Conservation (phyloP, 1,140 invertebrate species). For the Drosophila aff. region DNA sequence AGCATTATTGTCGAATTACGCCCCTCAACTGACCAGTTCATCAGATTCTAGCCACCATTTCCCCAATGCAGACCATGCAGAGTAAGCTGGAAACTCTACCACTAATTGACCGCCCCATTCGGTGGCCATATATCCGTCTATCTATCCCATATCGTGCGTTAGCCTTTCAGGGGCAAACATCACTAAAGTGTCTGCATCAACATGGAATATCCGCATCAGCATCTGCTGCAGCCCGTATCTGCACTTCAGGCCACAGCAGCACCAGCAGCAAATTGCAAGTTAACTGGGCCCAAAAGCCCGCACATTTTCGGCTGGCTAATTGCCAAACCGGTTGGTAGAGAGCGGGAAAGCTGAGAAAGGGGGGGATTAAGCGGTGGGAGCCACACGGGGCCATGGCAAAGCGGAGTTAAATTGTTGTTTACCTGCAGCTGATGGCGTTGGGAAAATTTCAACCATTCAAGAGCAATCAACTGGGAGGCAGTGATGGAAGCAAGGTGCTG, state of each 20-base stretch:
- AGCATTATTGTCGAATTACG: neutral
- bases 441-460: constrained; percentile 27
- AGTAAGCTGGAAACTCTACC: constrained; percentile 3
- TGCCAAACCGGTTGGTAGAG: constrained; percentile 9
- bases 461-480: constrained; percentile 17
- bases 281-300: constrained; percentile 47
- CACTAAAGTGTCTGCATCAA: constrained; percentile 41
- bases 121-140: neutral
- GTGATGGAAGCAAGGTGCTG: neutral
- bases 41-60: neutral
- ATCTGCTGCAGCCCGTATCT: constrained; percentile 19
- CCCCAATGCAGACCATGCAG: neutral
- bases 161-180: constrained; percentile 11
- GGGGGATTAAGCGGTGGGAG: neutral
- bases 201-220: constrained; percentile 17
- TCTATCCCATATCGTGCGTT: constrained; percentile 16
- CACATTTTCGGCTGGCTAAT: constrained; percentile 51
- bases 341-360: neutral
- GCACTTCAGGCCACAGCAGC: constrained; percentile 17
- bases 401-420: constrained; percentile 56
- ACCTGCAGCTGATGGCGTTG: constrained; percentile 48
- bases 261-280: constrained; percentile 37
- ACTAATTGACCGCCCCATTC: constrained; percentile 17
- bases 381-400: neutral
- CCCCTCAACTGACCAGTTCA: neutral